Percentiles rank a stretch among this genome's conserved stretches.
Conservation (phyloP, 2,113 vertebrate species). For the Dascyllus trimaculatus region DNA sequence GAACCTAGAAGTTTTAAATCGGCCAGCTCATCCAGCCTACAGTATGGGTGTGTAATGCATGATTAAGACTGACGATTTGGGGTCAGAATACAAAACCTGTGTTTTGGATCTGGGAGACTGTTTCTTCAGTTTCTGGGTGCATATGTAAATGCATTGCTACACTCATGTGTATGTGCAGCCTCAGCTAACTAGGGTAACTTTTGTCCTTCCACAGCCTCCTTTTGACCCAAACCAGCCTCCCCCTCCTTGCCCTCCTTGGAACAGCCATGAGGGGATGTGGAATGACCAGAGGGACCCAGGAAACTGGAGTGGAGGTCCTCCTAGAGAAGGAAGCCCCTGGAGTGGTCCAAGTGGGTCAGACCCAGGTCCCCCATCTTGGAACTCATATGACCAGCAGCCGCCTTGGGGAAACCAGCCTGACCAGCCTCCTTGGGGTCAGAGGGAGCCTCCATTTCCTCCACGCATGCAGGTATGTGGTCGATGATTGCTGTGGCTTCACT, state of each 20-base stretch:
- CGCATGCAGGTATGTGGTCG: constrained; percentile 87
- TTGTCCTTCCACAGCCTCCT: constrained; percentile 75
- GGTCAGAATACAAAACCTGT: too few species aligned
- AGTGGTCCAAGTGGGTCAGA: constrained; percentile 89
- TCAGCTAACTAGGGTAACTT: neutral
- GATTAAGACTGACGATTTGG: too few species aligned
- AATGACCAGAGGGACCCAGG: constrained; percentile 94
- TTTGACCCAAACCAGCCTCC: constrained; percentile 90
- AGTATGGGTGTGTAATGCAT: too few species aligned
- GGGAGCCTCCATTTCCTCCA: constrained; percentile 92
- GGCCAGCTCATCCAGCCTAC: too few species aligned
- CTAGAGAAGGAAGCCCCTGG: constrained; percentile 89
- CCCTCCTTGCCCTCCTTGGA: constrained; percentile 97
- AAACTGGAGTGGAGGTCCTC: constrained; percentile 90
- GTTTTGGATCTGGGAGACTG: too few species aligned
- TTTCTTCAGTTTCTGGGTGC: too few species aligned
- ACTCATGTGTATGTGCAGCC: too few species aligned
- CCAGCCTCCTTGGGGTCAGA: constrained; percentile 96
- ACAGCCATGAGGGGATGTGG: constrained; percentile 97
- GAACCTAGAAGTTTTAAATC: too few species aligned
- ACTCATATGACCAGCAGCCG: constrained; percentile 92
- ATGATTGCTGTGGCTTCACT: neutral
- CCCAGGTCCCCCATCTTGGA: constrained; percentile 89
- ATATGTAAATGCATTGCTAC: too few species aligned
- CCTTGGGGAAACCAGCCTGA: constrained; percentile 94